These are phyloP conservation scores for Gryllus longicercus DNA, from an alignment of 2,888 invertebrate genomes.

Conservation along the genomic window DNA sequence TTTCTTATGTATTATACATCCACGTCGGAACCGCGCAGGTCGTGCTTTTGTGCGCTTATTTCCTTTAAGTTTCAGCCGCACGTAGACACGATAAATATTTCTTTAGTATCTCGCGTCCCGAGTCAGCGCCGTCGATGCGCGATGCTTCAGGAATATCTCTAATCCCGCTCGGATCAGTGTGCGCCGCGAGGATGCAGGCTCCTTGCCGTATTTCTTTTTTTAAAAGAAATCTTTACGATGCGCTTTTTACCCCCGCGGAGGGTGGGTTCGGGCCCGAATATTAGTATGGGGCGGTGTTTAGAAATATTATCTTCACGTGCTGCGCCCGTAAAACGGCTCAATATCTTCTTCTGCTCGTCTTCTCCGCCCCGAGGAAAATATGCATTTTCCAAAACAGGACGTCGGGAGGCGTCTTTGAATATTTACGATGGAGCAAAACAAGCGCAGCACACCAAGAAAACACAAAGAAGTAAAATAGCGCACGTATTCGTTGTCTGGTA, in stretches of 20 bases:
- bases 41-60: neutral
- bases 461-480: neutral
- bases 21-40: neutral
- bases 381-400: neutral
- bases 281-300: conserved; percentile 1
- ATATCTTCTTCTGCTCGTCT: conserved; percentile 17
- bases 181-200: neutral
- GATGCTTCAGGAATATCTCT: neutral
- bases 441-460: neutral
- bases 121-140: neutral
- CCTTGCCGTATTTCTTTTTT: neutral
- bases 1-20: conserved; percentile 17
- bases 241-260: neutral
- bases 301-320: conserved; percentile 17
- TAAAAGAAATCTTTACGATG: conserved; percentile 8
- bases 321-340: neutral
- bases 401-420: neutral
- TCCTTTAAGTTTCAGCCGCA: neutral
- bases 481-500: neutral
- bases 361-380: conserved; percentile 3
- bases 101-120: neutral
- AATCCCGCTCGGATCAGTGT: neutral
- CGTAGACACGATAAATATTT: neutral
- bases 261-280: neutral
- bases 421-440: neutral